Evolutionary conservation across 2,797 vertebrate genomes (phyloP), one percentile per base, ranked within the genome.

Genomic region (Knipowitschia caucasica): DNA sequence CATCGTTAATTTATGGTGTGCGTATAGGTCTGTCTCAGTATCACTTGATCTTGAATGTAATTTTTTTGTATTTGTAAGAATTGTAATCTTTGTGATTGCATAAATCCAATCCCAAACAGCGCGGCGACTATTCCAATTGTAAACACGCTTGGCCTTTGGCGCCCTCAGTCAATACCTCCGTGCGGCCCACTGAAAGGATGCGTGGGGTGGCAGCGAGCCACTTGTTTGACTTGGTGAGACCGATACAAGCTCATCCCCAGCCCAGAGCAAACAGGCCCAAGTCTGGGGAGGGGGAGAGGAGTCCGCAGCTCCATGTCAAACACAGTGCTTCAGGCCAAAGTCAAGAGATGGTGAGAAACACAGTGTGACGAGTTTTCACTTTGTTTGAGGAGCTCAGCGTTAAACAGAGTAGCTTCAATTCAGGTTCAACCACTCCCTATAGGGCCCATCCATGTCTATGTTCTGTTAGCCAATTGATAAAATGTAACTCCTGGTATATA

Each of bases 181-280:
- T 73, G 70, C 24, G 63, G 75, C 62, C 34, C 73, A 56, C 77
- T 82, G 76, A 86, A 85, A 71, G 75, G 77, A 82, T 53, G 49
- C 44, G 79, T 53, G 68, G 78, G 77, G 80, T 88, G 87, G 88
- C 87, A 81, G 74, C 63, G 43, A 29, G 86, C 86, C 81, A 61
- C 74, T 87, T 90, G 82, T 89, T 88, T 88, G 82, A 88, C 83
- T 86, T 86, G 79, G 77, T 78, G 74, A 74, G 83, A 86, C 81
- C 83, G n/a, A n/a, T 81, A 85, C 79, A 77, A 86, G 82, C 88
- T 90, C 86, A 84, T 88, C 86, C 80, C 80, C 60, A 42, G 75
- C 75, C 56, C 66, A 79, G 75, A 82, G 79, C 86, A 90, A 89
- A 91, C 80, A 88, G 59, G 61, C 49, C 59, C 18, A 5, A 18